Conservation (phyloP, 2,113 vertebrate genomes). For the Neogale vison region DNA sequence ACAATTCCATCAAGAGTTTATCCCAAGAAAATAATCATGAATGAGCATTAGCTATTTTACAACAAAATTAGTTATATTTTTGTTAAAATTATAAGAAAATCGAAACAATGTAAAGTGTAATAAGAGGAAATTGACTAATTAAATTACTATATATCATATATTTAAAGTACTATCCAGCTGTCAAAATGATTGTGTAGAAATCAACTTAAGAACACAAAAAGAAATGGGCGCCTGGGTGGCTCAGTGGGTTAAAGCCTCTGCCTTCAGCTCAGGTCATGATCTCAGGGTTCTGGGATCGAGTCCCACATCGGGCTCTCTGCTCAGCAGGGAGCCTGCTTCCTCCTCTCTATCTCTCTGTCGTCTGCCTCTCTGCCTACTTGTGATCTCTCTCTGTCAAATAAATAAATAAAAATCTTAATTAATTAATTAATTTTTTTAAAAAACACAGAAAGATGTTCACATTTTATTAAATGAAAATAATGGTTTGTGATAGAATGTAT, state of each 20-base stretch:
- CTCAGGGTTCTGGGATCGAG: too few relatives aligned
- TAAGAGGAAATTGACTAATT: neutral
- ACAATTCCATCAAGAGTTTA: neutral
- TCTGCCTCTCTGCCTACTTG: too few relatives aligned
- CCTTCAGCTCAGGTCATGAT: too few relatives aligned
- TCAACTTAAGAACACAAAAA: neutral
- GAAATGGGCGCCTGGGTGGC: too few relatives aligned
- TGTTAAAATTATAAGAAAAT: neutral
- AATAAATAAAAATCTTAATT: too few relatives aligned
- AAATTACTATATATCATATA: neutral
- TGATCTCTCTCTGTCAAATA: too few relatives aligned
- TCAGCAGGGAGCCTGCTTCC: too few relatives aligned
- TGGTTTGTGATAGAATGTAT: neutral
- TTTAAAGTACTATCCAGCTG: neutral
- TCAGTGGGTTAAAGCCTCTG: too few relatives aligned
- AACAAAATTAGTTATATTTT: neutral
- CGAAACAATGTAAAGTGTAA: neutral
- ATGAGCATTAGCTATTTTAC: neutral
- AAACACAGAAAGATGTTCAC: neutral
- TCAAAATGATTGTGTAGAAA: neutral
- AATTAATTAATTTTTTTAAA: neutral
- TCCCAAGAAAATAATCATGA: neutral
- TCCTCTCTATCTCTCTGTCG: too few relatives aligned
- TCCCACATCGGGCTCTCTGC: too few relatives aligned
- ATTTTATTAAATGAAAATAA: constrained; percentile 2